Base-by-base conservation (phyloP, 2,888 invertebrate species). In the Slavum lentiscoides region DNA sequence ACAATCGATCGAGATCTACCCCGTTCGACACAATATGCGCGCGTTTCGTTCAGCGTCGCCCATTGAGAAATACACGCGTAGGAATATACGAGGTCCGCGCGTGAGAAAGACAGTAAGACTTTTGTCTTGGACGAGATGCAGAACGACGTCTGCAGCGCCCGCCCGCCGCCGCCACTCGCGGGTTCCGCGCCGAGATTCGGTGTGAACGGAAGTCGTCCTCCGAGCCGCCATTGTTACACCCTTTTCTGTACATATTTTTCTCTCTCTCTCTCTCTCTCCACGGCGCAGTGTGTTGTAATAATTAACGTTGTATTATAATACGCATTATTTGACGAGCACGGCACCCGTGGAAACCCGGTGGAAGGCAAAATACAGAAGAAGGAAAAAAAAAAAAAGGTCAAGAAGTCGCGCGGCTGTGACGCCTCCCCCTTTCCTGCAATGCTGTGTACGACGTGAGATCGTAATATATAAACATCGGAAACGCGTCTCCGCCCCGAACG, bases 231-330 rank as follows among this genome's bases (percentile, higher is more conserved):
- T 77, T 77, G 77, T 77, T 76, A 62, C n/a, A n/a, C 80, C 77
- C 64, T 64, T 70, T 80, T 70, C 21, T 30, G 30, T 30, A 30
- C 4, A 30, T 30, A 2, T 30, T 30, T 30, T 30, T 30, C 30
- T 30, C 30, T 30, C 30, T 30, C 30, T 30, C 30, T 30, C 30
- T 30, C 30, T 30, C 4, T 30, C 30, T 30, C 30, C 4, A 1
- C 30, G 30, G 30, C 30, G 30, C 30, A 1, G 30, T 30, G 4
- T 4, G n/a, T 30, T 4, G 30, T 30, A 4, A 30, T 30, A 80
- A 80, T 80, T 80, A 80, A 80, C 80, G 80, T 70, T 58, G 80
- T 80, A 80, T 80, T 80, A 80, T 80, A 55, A 64, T 55, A 64
- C 62, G 7, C 4, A 30, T 30, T 30, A 30, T 30, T 30, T 30